These are phyloP conservation scores for Lordiphosa fenestrarum DNA, from an alignment of 2,888 invertebrate species.

Conservation along the genomic window DNA sequence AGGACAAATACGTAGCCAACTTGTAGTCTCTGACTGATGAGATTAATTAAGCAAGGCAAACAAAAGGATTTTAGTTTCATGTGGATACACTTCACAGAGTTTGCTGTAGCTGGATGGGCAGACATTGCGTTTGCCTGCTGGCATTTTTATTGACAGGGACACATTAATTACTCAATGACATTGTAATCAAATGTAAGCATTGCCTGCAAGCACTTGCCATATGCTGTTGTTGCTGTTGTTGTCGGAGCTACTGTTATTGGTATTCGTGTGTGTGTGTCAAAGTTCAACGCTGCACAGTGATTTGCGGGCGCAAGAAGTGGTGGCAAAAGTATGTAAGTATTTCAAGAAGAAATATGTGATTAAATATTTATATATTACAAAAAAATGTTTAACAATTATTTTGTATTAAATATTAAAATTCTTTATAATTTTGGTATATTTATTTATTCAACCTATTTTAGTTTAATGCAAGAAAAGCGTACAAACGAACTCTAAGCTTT, in stretches of 20 bases:
- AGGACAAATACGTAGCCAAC: constrained; percentile 39
- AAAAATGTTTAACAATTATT: too few species aligned
- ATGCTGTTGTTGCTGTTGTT: constrained; percentile 32
- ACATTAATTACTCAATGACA: constrained; percentile 73
- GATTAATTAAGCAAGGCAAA: constrained; percentile 69
- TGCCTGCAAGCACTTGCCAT: constrained; percentile 53
- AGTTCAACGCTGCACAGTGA: constrained; percentile 40
- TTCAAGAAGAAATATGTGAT: too few species aligned
- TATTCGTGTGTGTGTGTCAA: constrained; percentile 46
- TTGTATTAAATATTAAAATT: too few species aligned
- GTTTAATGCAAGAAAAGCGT: too few species aligned
- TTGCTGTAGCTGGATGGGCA: constrained; percentile 37
- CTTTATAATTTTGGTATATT: too few species aligned
- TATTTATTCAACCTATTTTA: too few species aligned
- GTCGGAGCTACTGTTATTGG: constrained; percentile 9
- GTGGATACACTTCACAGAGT: constrained; percentile 33
- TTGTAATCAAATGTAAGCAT: constrained; percentile 72
- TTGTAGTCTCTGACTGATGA: constrained; percentile 57
- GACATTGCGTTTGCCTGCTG: constrained; percentile 64
- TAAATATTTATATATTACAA: too few species aligned
- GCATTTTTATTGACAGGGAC: constrained; percentile 73
- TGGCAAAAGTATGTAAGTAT: too few species aligned
- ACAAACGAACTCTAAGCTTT: too few species aligned
- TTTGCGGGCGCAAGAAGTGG: too few species aligned
- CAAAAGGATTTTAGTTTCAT: constrained; percentile 71